A percentile compares a stretch with the other conserved stretches of the same genome.
phyloP scores from a whole-genome alignment of 2,888 invertebrate genomes.

The Anagyrus pseudococci region DNA sequence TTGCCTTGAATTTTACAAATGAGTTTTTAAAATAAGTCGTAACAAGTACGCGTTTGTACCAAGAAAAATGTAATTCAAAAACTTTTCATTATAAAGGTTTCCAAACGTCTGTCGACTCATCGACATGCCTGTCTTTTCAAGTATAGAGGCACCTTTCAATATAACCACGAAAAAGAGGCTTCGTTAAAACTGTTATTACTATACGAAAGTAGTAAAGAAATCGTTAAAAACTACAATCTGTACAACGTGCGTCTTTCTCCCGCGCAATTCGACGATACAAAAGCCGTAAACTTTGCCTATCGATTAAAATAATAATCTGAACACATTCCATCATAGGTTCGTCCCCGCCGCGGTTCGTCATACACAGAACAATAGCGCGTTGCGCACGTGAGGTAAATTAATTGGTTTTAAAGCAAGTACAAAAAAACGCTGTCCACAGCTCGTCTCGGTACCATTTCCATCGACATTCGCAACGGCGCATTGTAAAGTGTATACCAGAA shows the following conservation, averaged over 20 bases:
- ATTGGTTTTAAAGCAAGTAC: slow-evolving; percentile 17
- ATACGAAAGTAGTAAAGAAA: slow-evolving; percentile 20
- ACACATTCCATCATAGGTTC: background rate
- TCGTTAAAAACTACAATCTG: slow-evolving; percentile 2
- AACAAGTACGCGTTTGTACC: no score
- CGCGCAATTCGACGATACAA: slow-evolving; percentile 1
- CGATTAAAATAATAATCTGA: slow-evolving; percentile 10
- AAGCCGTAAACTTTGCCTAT: background rate
- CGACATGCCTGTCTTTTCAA: slow-evolving; percentile 12
- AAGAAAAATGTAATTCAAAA: no score
- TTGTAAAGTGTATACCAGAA: no score
- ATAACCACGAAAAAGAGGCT: slow-evolving; percentile 15
- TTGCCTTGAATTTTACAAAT: background rate
- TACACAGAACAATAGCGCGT: no score
- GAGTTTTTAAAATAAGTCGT: no score
- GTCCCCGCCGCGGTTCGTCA: no score
- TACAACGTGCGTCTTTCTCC: background rate
- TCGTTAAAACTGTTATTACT: background rate
- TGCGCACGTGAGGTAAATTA: background rate
- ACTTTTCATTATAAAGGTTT: background rate
- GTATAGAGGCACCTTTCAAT: slow-evolving; percentile 23
- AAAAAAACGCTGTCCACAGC: slow-evolving; percentile 16
- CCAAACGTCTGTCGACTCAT: background rate
- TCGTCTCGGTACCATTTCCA: slow-evolving; percentile 5
- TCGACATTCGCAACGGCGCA: slow-evolving; percentile 10